phyloP scores from a whole-genome alignment of 1,140 invertebrate species.

The Scaptomyza montana region DNA sequence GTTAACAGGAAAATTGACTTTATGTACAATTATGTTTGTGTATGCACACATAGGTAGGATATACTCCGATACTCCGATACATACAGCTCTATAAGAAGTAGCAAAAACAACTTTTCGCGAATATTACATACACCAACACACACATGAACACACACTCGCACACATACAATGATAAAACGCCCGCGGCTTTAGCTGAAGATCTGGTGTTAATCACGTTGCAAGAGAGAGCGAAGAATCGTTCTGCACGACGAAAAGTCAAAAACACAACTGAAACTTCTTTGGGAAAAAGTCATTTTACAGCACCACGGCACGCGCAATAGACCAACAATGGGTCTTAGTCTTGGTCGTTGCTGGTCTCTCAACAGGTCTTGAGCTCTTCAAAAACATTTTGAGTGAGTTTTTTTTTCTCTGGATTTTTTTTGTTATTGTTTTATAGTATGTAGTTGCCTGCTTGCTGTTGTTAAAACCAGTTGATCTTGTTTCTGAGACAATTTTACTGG shows the following conservation, averaged over 20 bases:
- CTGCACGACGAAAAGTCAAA: constrained; percentile 79
- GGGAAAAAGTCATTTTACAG: constrained; percentile 79
- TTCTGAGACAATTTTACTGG: constrained; percentile 59
- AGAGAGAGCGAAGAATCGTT: constrained; percentile 59
- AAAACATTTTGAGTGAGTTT: constrained; percentile 64
- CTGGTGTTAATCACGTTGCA: constrained; percentile 13
- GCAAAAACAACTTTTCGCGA: constrained; percentile 75
- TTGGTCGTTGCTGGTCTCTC: constrained; percentile 25
- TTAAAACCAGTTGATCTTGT: constrained; percentile 78
- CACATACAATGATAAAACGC: constrained; percentile 32
- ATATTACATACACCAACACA: constrained; percentile 49
- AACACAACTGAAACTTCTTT: constrained; percentile 79
- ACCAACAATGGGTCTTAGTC: constrained; percentile 54
- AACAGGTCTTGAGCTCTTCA: constrained; percentile 57
- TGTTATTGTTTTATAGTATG: constrained; percentile 12
- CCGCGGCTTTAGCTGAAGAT: constrained; percentile 30
- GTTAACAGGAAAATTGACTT: constrained; percentile 78
- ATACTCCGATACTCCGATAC: neutral
- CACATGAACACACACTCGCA: neutral
- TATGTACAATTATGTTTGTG: constrained; percentile 24
- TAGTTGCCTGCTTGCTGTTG: constrained; percentile 4
- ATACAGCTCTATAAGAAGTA: constrained; percentile 19
- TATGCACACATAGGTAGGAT: constrained; percentile 6
- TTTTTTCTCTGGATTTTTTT: constrained; percentile 18
- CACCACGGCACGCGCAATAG: constrained; percentile 75